A percentile compares a stretch with the other conserved stretches of the same genome.
phyloP scores from a whole-genome alignment of 2,888 invertebrate species.

The Leptopilina syphax region DNA sequence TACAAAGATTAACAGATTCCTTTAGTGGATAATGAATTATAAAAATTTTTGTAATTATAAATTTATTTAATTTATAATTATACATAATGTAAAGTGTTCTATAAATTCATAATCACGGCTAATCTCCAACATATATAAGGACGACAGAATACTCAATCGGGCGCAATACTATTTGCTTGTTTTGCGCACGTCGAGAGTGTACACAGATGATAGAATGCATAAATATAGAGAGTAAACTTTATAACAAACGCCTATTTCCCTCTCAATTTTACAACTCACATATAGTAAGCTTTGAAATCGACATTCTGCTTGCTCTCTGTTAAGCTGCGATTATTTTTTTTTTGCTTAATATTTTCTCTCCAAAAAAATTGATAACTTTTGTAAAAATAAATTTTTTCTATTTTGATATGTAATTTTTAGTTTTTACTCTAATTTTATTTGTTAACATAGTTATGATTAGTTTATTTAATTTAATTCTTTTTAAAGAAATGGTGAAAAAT shows the following conservation, averaged over 20 bases:
- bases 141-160: constrained; percentile 14
- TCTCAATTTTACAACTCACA: constrained; percentile 6
- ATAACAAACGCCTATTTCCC: background rate
- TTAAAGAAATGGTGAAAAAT: no score
- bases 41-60: no score
- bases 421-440: no score
- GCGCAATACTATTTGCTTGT: constrained; percentile 20
- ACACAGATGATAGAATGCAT: constrained; percentile 31
- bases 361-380: background rate
- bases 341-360: background rate
- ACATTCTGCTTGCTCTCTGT: background rate
- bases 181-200: constrained; percentile 9
- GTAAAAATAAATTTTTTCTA: no score
- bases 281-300: constrained; percentile 1
- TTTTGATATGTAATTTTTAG: no score
- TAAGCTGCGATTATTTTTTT: constrained; percentile 21
- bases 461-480: no score
- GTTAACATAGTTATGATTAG: no score
- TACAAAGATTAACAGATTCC: no score
- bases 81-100: background rate
- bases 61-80: no score
- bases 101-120: constrained; percentile 4
- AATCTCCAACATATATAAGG: constrained; percentile 1
- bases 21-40: no score
- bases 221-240: constrained; percentile 10